Conservation (phyloP, 2,888 invertebrate genomes). For the Pyrgus malvae region DNA sequence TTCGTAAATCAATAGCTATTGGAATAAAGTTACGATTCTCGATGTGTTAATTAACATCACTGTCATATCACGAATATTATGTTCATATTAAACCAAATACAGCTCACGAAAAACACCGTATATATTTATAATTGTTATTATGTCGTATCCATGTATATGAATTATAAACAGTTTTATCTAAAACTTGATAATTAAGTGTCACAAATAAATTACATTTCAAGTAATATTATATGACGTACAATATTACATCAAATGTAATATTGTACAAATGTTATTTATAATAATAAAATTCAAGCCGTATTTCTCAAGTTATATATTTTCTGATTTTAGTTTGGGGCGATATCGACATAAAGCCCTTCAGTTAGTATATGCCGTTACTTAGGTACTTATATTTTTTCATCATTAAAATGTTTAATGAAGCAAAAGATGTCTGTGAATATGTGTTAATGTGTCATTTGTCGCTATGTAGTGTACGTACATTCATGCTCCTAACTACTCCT, state of each 20-base stretch:
- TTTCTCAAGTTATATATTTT: too few species aligned
- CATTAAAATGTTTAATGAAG: too few species aligned
- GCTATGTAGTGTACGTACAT: not conserved
- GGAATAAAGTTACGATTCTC: constrained; percentile 15
- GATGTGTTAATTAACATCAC: constrained; percentile 19
- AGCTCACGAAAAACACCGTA: constrained; percentile 11
- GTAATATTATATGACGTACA: not conserved
- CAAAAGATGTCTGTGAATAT: too few species aligned
- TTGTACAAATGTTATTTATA: too few species aligned
- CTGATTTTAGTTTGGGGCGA: too few species aligned
- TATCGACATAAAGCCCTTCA: too few species aligned
- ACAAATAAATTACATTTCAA: not conserved
- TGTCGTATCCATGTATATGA: too few species aligned
- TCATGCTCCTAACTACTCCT: not conserved
- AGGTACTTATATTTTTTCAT: too few species aligned
- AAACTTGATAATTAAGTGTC: not conserved
- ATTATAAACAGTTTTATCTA: not conserved
- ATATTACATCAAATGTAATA: too few species aligned
- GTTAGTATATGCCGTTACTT: too few species aligned
- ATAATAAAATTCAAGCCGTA: too few species aligned
- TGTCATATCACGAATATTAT: constrained; percentile 19
- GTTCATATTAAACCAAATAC: not conserved
- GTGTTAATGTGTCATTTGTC: not conserved
- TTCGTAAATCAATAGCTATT: constrained; percentile 14
- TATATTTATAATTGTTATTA: constrained; percentile 22